Evolutionary conservation across 2,797 vertebrate genomes (phyloP).

Genomic region (Danionella dracula): DNA sequence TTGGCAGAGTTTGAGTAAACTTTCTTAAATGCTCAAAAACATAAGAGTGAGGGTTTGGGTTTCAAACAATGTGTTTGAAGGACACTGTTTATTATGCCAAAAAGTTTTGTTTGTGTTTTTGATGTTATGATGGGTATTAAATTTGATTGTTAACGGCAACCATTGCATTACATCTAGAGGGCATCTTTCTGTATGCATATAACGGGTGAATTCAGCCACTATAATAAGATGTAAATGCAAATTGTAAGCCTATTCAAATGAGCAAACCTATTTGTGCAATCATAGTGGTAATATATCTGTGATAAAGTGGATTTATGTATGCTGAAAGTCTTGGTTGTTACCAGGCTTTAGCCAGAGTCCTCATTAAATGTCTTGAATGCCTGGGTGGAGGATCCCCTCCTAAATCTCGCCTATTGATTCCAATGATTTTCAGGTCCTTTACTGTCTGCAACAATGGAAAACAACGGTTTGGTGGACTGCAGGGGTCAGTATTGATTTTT

Average conservation of each 20-base stretch:
- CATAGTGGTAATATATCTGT: neutral
- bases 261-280: neutral
- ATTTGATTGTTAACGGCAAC: too few relatives aligned
- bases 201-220: neutral
- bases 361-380: conserved; percentile 14
- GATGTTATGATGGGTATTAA: too few relatives aligned
- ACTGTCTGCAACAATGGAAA: conserved; percentile 13
- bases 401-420: conserved; percentile 1
- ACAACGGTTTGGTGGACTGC: neutral
- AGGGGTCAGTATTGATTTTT: conserved; percentile 14
- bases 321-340: neutral
- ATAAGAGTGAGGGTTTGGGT: too few relatives aligned
- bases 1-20: too few relatives aligned
- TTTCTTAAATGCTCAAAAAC: too few relatives aligned
- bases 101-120: too few relatives aligned
- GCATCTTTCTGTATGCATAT: neutral
- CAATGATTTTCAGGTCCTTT: conserved; percentile 11
- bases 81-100: too few relatives aligned
- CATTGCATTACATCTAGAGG: too few relatives aligned
- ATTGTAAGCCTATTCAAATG: neutral
- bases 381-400: conserved; percentile 6
- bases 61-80: too few relatives aligned
- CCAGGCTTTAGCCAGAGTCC: neutral
- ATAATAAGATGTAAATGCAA: neutral
- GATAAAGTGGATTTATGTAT: neutral